Percentiles rank a stretch among this genome's conserved stretches.
Evolutionary conservation across 92 coral and sea anemone genomes (phyloP).

Genomic region (Galaxea fascicularis): DNA sequence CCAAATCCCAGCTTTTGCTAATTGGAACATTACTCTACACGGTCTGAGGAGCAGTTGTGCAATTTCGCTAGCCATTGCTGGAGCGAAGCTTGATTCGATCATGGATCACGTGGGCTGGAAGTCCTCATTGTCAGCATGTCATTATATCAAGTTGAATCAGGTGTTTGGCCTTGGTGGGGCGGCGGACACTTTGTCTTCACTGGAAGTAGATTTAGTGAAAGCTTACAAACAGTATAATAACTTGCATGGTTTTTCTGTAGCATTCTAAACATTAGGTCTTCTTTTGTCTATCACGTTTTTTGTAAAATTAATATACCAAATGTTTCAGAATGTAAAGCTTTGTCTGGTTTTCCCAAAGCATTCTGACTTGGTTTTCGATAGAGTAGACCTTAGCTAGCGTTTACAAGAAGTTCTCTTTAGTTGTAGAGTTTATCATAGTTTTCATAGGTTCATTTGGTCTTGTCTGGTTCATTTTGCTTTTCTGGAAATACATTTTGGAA

Average conservation of each 20-base stretch:
- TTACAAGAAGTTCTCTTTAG: background rate
- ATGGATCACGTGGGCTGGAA: slow-evolving; percentile 56
- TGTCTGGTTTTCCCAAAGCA: background rate
- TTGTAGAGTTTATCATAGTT: background rate
- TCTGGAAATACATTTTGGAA: background rate
- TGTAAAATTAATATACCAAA: background rate
- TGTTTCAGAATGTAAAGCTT: background rate
- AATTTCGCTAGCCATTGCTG: slow-evolving; percentile 35
- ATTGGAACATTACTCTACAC: slow-evolving; percentile 27
- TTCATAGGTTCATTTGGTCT: background rate
- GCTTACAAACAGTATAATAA: background rate
- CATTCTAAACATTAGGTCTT: background rate
- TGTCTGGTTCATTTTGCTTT: background rate
- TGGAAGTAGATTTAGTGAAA: background rate
- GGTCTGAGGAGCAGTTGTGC: slow-evolving; percentile 52
- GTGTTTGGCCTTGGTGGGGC: slow-evolving; percentile 9
- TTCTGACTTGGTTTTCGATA: background rate
- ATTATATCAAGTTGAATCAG: slow-evolving; percentile 29
- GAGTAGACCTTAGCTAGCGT: background rate
- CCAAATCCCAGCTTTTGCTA: slow-evolving; percentile 1
- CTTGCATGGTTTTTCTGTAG: background rate
- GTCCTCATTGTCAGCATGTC: slow-evolving; percentile 23
- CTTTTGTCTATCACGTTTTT: background rate
- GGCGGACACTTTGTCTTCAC: slow-evolving; percentile 1
- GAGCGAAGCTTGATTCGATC: slow-evolving; percentile 16